Conservation (phyloP, 2,797 vertebrate genomes). For the Crocidura indochinensis region DNA sequence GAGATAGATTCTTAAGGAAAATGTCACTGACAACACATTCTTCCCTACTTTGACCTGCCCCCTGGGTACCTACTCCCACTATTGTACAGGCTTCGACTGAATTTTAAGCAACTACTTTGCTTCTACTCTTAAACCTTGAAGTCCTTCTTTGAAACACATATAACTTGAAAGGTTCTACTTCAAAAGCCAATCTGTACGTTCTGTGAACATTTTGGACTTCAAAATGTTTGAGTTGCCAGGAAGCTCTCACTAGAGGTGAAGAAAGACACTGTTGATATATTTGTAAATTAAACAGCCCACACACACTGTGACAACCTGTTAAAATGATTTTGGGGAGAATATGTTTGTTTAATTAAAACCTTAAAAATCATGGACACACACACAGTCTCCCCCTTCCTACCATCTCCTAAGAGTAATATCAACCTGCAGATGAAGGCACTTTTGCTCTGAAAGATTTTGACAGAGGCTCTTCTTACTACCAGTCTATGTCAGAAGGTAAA, state of each 20-base stretch:
- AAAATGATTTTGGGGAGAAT: not conserved
- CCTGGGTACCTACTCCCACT: not conserved
- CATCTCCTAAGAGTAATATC: too few species aligned
- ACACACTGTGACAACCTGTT: not conserved
- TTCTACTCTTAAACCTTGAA: not conserved
- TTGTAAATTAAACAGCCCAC: not conserved
- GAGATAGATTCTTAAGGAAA: not conserved
- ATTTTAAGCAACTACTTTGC: slow-evolving; percentile 24
- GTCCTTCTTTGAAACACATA: not conserved
- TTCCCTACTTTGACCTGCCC: not conserved
- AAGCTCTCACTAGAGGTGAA: not conserved
- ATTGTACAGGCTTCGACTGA: slow-evolving; percentile 25
- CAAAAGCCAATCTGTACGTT: not conserved
- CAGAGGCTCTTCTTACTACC: too few species aligned
- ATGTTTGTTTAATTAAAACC: not conserved
- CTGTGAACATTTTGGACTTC: not conserved
- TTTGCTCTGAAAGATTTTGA: too few species aligned
- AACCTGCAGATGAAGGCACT: too few species aligned
- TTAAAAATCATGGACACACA: not conserved
- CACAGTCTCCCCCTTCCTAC: too few species aligned
- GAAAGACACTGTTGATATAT: not conserved
- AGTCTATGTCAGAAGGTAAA: too few species aligned
- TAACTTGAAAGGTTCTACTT: not conserved
- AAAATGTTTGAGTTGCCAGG: not conserved
- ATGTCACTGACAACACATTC: too few species aligned